A percentile compares a stretch with the other conserved stretches of the same genome.
phyloP scores from a whole-genome alignment of 2,888 invertebrate genomes.

The Hoplodrina blanda region DNA sequence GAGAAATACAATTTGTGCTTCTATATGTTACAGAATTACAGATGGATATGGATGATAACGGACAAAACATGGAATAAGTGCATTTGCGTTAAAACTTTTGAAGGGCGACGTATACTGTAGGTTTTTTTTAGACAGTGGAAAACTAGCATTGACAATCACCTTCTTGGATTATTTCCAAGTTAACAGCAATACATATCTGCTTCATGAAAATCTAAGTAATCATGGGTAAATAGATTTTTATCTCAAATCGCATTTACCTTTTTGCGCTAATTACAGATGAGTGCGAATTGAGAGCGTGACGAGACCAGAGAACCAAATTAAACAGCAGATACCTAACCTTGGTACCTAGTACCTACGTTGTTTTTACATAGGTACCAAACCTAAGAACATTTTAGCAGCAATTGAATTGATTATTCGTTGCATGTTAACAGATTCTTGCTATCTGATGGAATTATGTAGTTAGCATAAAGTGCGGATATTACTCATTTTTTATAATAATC shows the following conservation, averaged over 20 bases:
- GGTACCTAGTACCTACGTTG: slow-evolving; percentile 23
- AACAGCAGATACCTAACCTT: slow-evolving; percentile 56
- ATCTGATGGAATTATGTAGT: slow-evolving; percentile 46
- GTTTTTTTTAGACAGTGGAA: neutral
- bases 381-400: slow-evolving; percentile 55
- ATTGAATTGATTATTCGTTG: slow-evolving; percentile 38
- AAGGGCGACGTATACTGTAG: neutral
- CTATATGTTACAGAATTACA: neutral
- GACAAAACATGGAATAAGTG: neutral
- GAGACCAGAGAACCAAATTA: slow-evolving; percentile 45
- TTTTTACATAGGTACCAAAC: slow-evolving; percentile 40
- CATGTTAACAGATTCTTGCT: slow-evolving; percentile 43
- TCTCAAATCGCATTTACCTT: no score
- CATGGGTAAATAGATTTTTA: slow-evolving; percentile 8
- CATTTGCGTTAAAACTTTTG: neutral
- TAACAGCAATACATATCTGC: slow-evolving; percentile 7
- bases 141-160: slow-evolving; percentile 14
- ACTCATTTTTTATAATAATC: slow-evolving; percentile 31
- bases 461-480: slow-evolving; percentile 42
- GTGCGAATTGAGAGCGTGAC: slow-evolving; percentile 24
- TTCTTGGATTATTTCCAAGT: slow-evolving; percentile 13
- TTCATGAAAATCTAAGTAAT: slow-evolving; percentile 17
- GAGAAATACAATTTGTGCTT: neutral
- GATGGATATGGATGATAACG: neutral
- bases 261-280: slow-evolving; percentile 22